Evolutionary conservation across 2,113 vertebrate genomes (phyloP).

Genomic region (Caracal caracal): DNA sequence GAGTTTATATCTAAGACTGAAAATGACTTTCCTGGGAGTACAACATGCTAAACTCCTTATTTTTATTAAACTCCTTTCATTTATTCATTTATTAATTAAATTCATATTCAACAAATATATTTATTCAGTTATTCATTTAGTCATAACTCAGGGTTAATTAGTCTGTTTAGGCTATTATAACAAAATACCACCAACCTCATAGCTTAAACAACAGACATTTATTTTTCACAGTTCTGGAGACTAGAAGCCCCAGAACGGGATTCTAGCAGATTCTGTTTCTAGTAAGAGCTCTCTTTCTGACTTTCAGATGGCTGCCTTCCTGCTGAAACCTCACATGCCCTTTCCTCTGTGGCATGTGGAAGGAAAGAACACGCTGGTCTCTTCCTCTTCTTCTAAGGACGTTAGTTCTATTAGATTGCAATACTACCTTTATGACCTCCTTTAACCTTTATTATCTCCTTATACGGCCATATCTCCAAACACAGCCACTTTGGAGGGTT

Average conservation of each 20-base stretch:
- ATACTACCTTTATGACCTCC: background rate
- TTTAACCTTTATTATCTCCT: background rate
- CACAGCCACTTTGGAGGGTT: accelerated
- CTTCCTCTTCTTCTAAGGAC: background rate
- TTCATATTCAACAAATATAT: background rate
- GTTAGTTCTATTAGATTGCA: background rate
- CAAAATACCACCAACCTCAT: background rate
- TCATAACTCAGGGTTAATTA: background rate
- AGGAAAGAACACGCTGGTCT: background rate
- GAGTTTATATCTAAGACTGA: background rate
- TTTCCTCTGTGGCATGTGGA: background rate
- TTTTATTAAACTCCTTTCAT: background rate
- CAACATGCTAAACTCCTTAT: background rate
- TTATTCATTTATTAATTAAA: background rate
- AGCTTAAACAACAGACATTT: background rate
- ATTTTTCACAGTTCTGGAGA: background rate
- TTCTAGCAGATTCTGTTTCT: background rate
- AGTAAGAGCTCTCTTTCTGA: background rate
- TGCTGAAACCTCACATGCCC: background rate
- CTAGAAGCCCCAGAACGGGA: background rate
- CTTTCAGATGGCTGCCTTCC: background rate
- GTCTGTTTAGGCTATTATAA: background rate
- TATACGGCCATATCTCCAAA: background rate
- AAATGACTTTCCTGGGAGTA: constrained; percentile 8
- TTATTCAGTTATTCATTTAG: background rate